phyloP scores from a whole-genome alignment of 2,797 vertebrate species.

The Chelonia mydas region DNA sequence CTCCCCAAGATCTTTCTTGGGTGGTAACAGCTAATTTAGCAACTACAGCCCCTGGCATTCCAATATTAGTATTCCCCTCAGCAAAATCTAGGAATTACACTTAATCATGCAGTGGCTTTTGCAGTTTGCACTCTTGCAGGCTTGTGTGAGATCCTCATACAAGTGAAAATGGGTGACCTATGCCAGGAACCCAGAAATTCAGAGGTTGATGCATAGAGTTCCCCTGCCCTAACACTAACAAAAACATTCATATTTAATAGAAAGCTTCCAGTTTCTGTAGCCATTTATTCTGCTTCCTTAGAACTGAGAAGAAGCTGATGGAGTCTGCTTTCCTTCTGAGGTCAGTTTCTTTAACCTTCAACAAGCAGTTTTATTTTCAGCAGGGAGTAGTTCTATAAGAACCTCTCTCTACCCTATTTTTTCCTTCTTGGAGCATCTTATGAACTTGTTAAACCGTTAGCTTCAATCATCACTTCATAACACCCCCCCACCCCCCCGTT shows the following conservation, averaged over 20 bases:
- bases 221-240: accelerated
- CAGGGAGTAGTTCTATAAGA: accelerated
- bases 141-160: neutral
- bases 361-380: neutral
- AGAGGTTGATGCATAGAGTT: accelerated
- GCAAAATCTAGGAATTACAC: accelerated
- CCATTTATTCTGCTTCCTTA: neutral
- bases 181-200: neutral
- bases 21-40: accelerated
- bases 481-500: too few species aligned
- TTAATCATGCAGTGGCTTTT: accelerated
- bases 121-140: neutral
- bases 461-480: neutral
- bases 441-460: neutral
- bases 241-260: neutral
- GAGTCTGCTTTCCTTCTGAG: neutral
- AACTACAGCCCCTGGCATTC: accelerated
- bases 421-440: neutral
- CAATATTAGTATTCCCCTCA: neutral
- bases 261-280: neutral
- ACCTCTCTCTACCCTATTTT: neutral
- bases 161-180: neutral
- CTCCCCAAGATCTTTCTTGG: too few species aligned
- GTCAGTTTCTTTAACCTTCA: neutral
- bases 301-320: neutral